A percentile compares a stretch with the other conserved stretches of the same genome.
phyloP scores from a whole-genome alignment of 2,888 invertebrate genomes.

The Netelia inedita region DNA sequence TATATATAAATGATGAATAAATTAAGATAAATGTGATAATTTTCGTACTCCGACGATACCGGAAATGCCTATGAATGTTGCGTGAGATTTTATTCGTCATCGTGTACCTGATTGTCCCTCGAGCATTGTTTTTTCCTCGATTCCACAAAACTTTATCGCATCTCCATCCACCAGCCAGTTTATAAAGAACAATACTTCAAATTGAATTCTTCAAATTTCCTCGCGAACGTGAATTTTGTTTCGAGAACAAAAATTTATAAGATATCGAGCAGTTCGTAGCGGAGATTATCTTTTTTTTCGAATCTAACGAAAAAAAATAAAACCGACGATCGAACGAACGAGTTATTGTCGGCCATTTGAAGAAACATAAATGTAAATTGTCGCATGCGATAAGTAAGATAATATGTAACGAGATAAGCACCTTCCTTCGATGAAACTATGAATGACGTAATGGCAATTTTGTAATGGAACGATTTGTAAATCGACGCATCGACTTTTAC shows the following conservation, averaged over 20 bases:
- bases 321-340: neutral
- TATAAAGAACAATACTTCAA: no score
- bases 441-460: neutral
- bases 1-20: slow-evolving; percentile 39
- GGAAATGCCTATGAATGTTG: slow-evolving; percentile 15
- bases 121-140: neutral
- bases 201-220: no score
- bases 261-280: neutral
- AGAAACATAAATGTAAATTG: neutral
- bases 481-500: neutral
- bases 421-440: neutral
- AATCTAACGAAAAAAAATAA: neutral
- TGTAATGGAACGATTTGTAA: neutral
- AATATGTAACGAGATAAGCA: neutral
- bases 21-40: slow-evolving; percentile 46
- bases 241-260: neutral
- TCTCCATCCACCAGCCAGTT: no score
- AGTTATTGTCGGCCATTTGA: neutral
- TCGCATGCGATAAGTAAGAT: neutral
- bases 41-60: slow-evolving; percentile 39
- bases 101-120: neutral
- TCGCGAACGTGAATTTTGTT: neutral
- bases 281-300: neutral
- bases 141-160: neutral
- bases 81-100: neutral